Base-by-base conservation (phyloP, 2,797 vertebrate species). In the Lutjanus argentimaculatus region DNA sequence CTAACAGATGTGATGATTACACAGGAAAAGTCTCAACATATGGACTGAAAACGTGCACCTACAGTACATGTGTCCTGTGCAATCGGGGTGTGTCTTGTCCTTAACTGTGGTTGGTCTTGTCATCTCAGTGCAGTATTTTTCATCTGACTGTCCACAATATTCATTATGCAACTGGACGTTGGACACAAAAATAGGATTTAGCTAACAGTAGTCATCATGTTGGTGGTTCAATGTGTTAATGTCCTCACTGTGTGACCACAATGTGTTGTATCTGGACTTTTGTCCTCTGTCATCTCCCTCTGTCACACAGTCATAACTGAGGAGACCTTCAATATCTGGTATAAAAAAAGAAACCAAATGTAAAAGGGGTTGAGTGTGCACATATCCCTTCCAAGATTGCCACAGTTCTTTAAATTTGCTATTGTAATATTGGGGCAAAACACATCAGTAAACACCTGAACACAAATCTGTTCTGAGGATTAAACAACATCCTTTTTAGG, bases 121-220 rank as follows among this genome's bases (percentile, higher is more conserved):
- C 66, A 77, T 63, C 7, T 61, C 48, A 0, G 25, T 71, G 70
- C 19, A 45, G 64, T 71, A 22, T 61, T 84, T 83, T 56, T 68
- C 57, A 48, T 65, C 49, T 0, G 0, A 22, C n/a, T 1, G 2
- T 10, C 13, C 36, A 36, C 25, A 19, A 7, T 46, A 7, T 49
- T 49, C 5, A 53, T 73, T 40, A 61, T 4, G 0, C 6, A 70
- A 43, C 22, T 21, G 12, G n/a, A n/a, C 2, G 1, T 8, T 1
- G 30, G 7, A 59, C 42, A 52, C 51, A 59, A 15, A 84, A 75
- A 73, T 11, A 63, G 62, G 25, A 16, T 49, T 68, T 78, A 56
- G 21, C 19, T 72, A 46, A 71, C 62, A 56, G 55, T 57, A 12
- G 19, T 69, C 4, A 0, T 77, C 62, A 69, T 51, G 43, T 55